Conservation (phyloP, 2,888 invertebrate genomes). For the Monochamus alternatus region DNA sequence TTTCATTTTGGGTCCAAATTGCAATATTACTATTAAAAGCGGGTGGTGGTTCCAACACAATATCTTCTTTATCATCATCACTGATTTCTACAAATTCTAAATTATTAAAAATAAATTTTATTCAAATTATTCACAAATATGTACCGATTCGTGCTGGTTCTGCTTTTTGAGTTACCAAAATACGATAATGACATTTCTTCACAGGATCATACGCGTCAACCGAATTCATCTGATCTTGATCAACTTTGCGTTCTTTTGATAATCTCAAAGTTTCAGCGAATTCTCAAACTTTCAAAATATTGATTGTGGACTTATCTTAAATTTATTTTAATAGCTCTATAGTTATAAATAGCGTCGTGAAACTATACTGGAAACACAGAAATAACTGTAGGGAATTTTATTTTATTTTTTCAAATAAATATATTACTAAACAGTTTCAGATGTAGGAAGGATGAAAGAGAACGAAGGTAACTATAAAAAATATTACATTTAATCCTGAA, state of each 20-base stretch:
- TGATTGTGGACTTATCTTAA: not conserved
- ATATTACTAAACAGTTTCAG: no score
- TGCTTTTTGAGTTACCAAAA: constrained; percentile 24
- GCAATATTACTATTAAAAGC: constrained; percentile 19
- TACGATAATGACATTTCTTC: constrained; percentile 30
- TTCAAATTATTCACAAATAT: no score
- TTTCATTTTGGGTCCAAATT: constrained; percentile 44
- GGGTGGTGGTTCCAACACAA: not conserved
- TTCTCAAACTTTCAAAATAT: no score
- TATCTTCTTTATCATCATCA: constrained; percentile 32
- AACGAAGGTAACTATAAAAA: no score
- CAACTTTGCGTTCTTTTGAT: constrained; percentile 38
- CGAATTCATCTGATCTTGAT: constrained; percentile 46
- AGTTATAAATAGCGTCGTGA: not conserved
- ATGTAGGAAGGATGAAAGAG: no score
- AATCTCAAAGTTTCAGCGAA: not conserved
- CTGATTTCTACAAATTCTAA: constrained; percentile 22
- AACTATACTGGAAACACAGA: no score
- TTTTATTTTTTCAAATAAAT: no score
- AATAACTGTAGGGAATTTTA: not conserved
- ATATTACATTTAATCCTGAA: no score
- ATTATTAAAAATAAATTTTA: not conserved
- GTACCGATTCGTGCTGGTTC: no score
- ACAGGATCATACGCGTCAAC: constrained; percentile 37
- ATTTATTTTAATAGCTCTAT: not conserved